Base-by-base conservation (phyloP, 2,113 vertebrate species). In the Hippopotamus amphibius region DNA sequence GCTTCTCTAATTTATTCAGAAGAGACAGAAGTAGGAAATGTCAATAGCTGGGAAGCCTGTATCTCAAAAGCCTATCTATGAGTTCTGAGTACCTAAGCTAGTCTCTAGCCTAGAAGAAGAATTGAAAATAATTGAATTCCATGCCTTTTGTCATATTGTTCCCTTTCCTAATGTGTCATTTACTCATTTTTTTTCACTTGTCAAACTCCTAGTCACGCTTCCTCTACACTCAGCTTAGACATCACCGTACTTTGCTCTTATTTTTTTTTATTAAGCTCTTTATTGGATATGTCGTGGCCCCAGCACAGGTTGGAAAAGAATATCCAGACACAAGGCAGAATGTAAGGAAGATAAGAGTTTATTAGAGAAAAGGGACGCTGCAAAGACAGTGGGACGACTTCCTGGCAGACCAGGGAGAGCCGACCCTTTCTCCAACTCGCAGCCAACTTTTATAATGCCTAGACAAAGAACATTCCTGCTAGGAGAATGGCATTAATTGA, bases 1-100 rank as follows among this genome's bases (percentile, higher is more conserved):
- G 3, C n/a, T 86, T 61, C 26, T 90, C 21, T 82, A 88, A 95
- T 92, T 89, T 82, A 86, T 69, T 82, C 19, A 65, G 26, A 11
- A 88, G 22, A 69, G 33, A 50, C 1, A 77, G 41, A 69, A 90
- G 15, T 43, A 50, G 16, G 12, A 69, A 19, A n/a, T 50, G 21
- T 43, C 11, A 85, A 24, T 53, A 71, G 16, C 21, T 61, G 37
- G 37, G 41, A 74, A 68, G 11, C 21, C 28, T 87, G 2, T 22
- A 19, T 21, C 33, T 68, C n/a, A 46, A 69, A 95, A 14, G 17
- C 8, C 6, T 41, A 53, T 61, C 13, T 57, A 0, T 71, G 37
- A 66, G 3, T 37, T 68, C 7, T 59, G 5, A 19, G 5, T 72
- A 83, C 17, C 12, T 84, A 76, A 16, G 14, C 12, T 53, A 55